phyloP scores from a whole-genome alignment of 64 coral and sea anemone genomes.

The Montipora efflorescens region DNA sequence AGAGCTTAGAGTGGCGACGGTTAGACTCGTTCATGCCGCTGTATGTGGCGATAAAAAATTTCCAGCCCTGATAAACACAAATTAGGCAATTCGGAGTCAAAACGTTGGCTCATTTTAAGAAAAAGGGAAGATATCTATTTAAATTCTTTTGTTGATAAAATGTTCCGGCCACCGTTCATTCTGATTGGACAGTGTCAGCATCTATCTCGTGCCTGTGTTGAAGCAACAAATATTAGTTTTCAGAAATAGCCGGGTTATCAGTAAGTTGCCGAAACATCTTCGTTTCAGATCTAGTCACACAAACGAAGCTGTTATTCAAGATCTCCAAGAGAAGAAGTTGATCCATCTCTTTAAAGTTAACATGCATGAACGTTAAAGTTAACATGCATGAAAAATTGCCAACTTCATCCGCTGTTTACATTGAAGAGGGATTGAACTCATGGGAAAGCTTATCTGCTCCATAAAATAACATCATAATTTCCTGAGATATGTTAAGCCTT shows the following conservation, averaged over 20 bases:
- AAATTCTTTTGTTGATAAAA: no score
- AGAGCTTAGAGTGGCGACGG: slow-evolving; percentile 27
- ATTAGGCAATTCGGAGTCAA: background rate
- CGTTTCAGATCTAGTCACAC: background rate
- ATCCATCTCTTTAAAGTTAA: no score
- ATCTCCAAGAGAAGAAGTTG: no score
- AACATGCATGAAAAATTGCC: background rate
- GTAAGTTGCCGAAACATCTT: background rate
- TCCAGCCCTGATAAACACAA: background rate
- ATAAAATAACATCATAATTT: background rate
- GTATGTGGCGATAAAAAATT: slow-evolving; percentile 24
- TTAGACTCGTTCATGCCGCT: background rate
- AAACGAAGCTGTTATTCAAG: background rate
- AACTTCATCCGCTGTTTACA: background rate
- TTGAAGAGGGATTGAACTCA: background rate
- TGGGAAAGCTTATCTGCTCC: background rate
- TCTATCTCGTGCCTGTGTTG: no score
- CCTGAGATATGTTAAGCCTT: background rate
- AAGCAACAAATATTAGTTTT: no score
- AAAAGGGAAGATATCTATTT: no score
- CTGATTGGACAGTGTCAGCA: no score
- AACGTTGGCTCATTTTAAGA: background rate
- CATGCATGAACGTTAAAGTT: background rate
- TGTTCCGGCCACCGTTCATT: no score
- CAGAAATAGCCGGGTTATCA: no score